A percentile compares a stretch with the other conserved stretches of the same genome.
These are phyloP conservation scores for Bugula neritina DNA, from an alignment of 2,888 invertebrate genomes.

Conservation along the genomic window DNA sequence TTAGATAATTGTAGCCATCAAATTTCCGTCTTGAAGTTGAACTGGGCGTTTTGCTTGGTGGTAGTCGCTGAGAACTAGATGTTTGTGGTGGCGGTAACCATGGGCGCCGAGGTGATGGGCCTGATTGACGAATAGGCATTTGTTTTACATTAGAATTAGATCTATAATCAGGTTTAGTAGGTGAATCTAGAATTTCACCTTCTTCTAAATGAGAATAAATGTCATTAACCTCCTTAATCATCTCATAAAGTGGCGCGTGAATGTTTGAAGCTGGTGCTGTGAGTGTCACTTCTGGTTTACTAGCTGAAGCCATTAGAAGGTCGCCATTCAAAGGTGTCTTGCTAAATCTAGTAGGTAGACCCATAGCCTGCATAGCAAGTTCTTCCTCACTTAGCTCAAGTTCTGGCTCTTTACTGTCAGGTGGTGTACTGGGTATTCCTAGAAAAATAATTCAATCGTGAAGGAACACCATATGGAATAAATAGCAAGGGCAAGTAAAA, in stretches of 20 bases:
- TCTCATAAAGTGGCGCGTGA: not conserved
- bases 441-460: too few relatives aligned
- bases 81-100: not conserved
- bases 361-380: conserved; percentile 10
- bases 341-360: conserved; percentile 15
- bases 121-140: not conserved
- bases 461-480: too few relatives aligned
- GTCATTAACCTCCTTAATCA: not conserved
- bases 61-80: not conserved
- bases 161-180: too few relatives aligned
- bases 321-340: not conserved
- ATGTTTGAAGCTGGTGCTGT: not conserved
- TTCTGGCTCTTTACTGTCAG: not conserved
- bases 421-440: too few relatives aligned
- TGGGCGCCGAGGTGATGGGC: not conserved
- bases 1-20: not conserved
- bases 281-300: too few relatives aligned
- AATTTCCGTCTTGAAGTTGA: not conserved
- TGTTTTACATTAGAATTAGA: too few relatives aligned
- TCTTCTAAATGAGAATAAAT: not conserved
- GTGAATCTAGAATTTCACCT: not conserved
- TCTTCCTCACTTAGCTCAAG: conserved; percentile 1
- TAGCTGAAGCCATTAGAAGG: not conserved
- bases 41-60: not conserved
- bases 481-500: too few relatives aligned